A percentile compares a stretch with the other conserved stretches of the same genome.
Conservation (phyloP, 2,797 vertebrate species). For the Bradypodion ventrale region DNA sequence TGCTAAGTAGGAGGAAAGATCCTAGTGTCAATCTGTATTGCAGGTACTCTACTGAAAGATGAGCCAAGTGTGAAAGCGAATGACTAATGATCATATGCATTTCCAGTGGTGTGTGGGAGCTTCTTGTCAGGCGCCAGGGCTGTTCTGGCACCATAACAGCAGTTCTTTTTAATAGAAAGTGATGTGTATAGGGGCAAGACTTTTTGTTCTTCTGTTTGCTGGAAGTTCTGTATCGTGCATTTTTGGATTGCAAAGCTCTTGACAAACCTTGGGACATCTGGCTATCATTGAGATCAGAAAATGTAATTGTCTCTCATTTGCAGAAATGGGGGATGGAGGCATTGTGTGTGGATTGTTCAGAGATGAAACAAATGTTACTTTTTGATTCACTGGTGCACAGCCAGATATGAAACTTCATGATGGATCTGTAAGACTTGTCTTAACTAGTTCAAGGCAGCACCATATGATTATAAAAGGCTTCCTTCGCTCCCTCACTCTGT, state of each 20-base stretch:
- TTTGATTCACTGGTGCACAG: conserved; percentile 8
- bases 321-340: neutral
- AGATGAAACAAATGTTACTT: neutral
- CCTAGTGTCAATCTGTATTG: neutral
- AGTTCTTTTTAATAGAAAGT: neutral
- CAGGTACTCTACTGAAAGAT: neutral
- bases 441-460: conserved; percentile 46
- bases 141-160: conserved; percentile 19
- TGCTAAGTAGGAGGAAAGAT: neutral
- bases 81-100: conserved; percentile 8
- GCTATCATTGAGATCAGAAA: conserved; percentile 26
- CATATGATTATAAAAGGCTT: conserved; percentile 52
- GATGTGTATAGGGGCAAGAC: neutral
- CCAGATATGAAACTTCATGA: conserved; percentile 32
- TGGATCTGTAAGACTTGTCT: conserved; percentile 43
- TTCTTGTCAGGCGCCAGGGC: conserved; percentile 1
- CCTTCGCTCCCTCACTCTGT: conserved; percentile 59
- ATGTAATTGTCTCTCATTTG: conserved; percentile 14
- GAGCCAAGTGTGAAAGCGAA: neutral
- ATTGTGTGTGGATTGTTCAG: neutral
- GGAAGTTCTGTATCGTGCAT: neutral
- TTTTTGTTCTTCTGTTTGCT: conserved; percentile 5
- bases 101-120: conserved; percentile 6
- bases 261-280: neutral
- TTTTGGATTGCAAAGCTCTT: conserved; percentile 2